phyloP scores from a whole-genome alignment of 2,888 invertebrate genomes.

The Apamea crenata region DNA sequence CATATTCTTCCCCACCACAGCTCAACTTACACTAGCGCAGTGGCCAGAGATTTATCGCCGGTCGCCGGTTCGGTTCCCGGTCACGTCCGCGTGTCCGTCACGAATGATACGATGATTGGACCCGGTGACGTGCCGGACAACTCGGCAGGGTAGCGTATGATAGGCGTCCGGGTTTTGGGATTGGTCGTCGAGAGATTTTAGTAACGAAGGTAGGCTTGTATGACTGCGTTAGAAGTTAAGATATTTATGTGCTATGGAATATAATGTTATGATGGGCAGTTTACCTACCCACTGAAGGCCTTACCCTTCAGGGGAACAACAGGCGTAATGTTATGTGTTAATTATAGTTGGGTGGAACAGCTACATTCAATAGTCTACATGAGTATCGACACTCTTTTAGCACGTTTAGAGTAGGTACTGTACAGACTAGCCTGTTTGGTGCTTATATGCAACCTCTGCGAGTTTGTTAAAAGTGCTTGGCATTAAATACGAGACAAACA shows the following conservation, averaged over 20 bases:
- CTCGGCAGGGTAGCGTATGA: slow-evolving; percentile 27
- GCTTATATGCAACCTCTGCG: too few species aligned
- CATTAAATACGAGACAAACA: too few species aligned
- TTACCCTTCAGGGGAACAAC: too few species aligned
- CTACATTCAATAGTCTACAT: too few species aligned
- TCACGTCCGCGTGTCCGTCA: slow-evolving; percentile 88
- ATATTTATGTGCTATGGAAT: neutral
- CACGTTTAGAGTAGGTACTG: too few species aligned
- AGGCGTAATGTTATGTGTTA: too few species aligned
- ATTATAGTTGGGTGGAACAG: too few species aligned
- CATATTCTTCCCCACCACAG: slow-evolving; percentile 17
- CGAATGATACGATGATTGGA: slow-evolving; percentile 86
- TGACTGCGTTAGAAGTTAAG: neutral
- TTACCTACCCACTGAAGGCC: too few species aligned
- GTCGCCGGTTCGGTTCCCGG: slow-evolving; percentile 82
- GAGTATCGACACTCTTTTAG: too few species aligned
- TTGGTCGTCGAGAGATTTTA: neutral
- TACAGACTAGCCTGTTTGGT: too few species aligned
- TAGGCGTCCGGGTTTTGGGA: slow-evolving; percentile 6
- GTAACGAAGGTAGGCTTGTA: neutral
- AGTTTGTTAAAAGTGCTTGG: too few species aligned
- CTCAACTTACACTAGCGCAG: slow-evolving; percentile 69
- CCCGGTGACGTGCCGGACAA: slow-evolving; percentile 80
- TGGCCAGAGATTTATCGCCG: slow-evolving; percentile 83
- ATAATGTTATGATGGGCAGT: too few species aligned